Base-by-base conservation (phyloP, 1,140 invertebrate genomes). In the Dendrolimus punctatus region DNA sequence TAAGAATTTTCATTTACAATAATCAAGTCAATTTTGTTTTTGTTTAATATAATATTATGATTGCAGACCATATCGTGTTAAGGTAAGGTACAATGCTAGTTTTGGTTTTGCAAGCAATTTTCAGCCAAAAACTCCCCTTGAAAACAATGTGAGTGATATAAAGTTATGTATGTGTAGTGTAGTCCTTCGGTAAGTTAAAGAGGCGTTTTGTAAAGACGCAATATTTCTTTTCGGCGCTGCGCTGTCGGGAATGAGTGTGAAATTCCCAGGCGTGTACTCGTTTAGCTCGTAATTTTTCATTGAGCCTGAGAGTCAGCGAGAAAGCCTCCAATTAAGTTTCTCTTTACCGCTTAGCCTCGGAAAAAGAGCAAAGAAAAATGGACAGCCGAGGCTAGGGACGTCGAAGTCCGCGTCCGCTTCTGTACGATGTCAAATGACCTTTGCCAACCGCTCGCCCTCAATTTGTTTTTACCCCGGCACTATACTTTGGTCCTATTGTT, bases 221-320 rank as follows among this genome's bases (percentile, higher is more conserved):
- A 63, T 61, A 71, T 76, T 79, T 80, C 70, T 80, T 79, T 74
- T 57, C 59, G 47, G 53, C 50, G 53, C 51, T 55, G 59, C 53
- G 64, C 58, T 65, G 68, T 58, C 53, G 56, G 70, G 71, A 80
- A 74, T 74, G 76, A 73, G 68, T 64, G 60, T 53, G 52, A 71
- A 76, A 82, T 82, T 82, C 73, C 71, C 73, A 50, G 67, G 76
- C 74, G 77, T 80, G 70, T 73, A 67, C 80, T 80, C 76, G 77
- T 80, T 82, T 83, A 74, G 61, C 78, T 80, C 77, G 77, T 85
- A 83, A 85, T 85, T 83, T 85, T 82, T 85, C 82, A 85, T 85
- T 85, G 82, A 82, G 81, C 71, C 76, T 62, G 71, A 77, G 74
- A 79, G 73, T 77, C 72, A 74, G 65, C 68, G 67, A 72, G 61